phyloP scores from a whole-genome alignment of 2,888 invertebrate species.

The Saturnia pavonia region DNA sequence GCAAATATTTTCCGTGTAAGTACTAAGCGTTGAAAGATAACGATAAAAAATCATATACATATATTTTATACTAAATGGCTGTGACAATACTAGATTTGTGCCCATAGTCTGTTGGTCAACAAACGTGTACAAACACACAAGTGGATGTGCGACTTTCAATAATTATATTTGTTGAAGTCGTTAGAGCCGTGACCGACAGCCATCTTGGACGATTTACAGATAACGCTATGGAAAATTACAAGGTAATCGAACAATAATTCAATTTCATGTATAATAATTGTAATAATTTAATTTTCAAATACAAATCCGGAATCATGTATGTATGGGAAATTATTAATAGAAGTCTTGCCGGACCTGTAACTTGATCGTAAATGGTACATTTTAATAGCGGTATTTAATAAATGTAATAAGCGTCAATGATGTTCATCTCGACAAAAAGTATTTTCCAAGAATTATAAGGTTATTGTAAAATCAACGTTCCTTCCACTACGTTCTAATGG shows the following conservation, averaged over 20 bases:
- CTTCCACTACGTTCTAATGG: not conserved
- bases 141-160: slow-evolving; percentile 75
- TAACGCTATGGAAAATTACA: slow-evolving; percentile 51
- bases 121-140: slow-evolving; percentile 65
- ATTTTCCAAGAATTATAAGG: not conserved
- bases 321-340: not conserved
- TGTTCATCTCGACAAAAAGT: not conserved
- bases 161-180: slow-evolving; percentile 76
- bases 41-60: slow-evolving; percentile 33
- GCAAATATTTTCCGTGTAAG: slow-evolving; percentile 37
- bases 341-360: not conserved
- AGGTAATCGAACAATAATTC: slow-evolving; percentile 27
- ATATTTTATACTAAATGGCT: slow-evolving; percentile 47
- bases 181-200: slow-evolving; percentile 56
- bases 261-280: not conserved
- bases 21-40: slow-evolving; percentile 46
- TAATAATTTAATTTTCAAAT: slow-evolving; percentile 10
- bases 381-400: not conserved
- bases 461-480: not conserved
- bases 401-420: not conserved
- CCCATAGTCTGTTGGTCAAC: slow-evolving; percentile 60
- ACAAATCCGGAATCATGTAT: not conserved
- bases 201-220: slow-evolving; percentile 53
- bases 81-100: slow-evolving; percentile 47
- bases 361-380: not conserved